A percentile compares a stretch with the other conserved stretches of the same genome.
These are phyloP conservation scores for Drosophila varians DNA, from an alignment of 1,140 invertebrate genomes.

Conservation along the genomic window DNA sequence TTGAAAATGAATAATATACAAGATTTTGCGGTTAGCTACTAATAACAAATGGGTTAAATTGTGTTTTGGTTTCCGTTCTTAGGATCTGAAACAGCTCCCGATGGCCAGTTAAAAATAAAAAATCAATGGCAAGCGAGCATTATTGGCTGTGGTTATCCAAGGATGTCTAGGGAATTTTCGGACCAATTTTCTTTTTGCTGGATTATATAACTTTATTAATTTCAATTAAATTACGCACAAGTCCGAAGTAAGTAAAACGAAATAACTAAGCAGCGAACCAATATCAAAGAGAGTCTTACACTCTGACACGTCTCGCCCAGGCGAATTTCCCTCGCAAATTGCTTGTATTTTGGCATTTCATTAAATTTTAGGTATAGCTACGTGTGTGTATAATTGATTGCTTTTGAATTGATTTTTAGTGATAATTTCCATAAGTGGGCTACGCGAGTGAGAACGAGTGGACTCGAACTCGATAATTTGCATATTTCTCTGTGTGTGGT, in stretches of 20 bases:
- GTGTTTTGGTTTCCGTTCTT: neutral
- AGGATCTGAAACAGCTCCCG: conserved; percentile 17
- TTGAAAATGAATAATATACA: conserved; percentile 33
- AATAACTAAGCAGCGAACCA: conserved; percentile 40
- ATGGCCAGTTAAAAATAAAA: conserved; percentile 4
- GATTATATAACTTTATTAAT: conserved; percentile 74
- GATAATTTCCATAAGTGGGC: conserved; percentile 52
- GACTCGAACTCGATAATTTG: conserved; percentile 10
- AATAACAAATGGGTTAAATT: conserved; percentile 27
- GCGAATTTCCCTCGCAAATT: conserved; percentile 30
- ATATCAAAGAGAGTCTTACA: conserved; percentile 33
- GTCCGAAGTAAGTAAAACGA: conserved; percentile 49
- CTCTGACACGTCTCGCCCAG: conserved; percentile 4
- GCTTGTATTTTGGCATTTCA: conserved; percentile 46
- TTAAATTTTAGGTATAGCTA: conserved; percentile 39
- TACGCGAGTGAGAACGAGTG: conserved; percentile 30
- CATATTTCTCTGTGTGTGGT: conserved; percentile 22
- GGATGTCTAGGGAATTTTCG: conserved; percentile 12
- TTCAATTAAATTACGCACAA: conserved; percentile 55
- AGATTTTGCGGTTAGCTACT: conserved; percentile 21
- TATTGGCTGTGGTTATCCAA: neutral
- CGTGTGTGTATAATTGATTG: conserved; percentile 67
- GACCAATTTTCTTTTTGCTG: conserved; percentile 26
- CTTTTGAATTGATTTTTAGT: conserved; percentile 56
- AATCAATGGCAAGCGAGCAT: conserved; percentile 1